phyloP scores from a whole-genome alignment of 2,888 invertebrate genomes.

The Xylota segnis region DNA sequence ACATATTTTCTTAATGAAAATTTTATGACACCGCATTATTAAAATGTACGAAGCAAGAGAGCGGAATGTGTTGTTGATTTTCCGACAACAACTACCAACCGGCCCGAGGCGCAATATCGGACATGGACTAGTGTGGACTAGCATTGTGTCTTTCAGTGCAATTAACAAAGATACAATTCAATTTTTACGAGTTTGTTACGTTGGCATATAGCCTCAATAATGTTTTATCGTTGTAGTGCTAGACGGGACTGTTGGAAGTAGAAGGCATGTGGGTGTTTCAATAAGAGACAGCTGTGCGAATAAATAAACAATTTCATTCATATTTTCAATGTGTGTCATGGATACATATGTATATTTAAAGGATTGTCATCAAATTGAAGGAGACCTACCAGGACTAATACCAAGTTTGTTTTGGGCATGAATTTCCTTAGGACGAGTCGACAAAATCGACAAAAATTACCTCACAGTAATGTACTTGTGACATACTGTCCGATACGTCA shows the following conservation, averaged over 20 bases:
- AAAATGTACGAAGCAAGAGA: constrained; percentile 44
- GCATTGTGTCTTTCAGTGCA: constrained; percentile 24
- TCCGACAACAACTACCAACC: constrained; percentile 26
- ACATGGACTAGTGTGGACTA: background rate
- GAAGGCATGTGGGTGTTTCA: background rate
- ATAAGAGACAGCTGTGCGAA: background rate
- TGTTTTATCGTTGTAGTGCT: background rate
- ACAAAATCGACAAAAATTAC: too few species aligned
- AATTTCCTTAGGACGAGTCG: too few species aligned
- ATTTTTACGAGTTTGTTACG: constrained; percentile 54
- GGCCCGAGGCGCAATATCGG: constrained; percentile 32
- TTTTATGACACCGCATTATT: constrained; percentile 77
- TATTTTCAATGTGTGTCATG: background rate
- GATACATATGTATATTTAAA: too few species aligned
- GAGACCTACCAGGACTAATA: too few species aligned
- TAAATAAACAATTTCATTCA: background rate
- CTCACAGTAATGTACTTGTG: too few species aligned
- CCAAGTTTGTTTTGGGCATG: too few species aligned
- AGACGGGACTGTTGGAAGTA: background rate
- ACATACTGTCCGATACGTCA: too few species aligned
- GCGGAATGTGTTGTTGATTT: constrained; percentile 33
- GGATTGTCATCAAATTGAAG: too few species aligned
- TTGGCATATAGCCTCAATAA: constrained; percentile 8
- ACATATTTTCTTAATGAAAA: constrained; percentile 80
- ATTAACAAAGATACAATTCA: constrained; percentile 67